Conservation (phyloP, 2,888 invertebrate genomes). For the Sturmia bella region DNA sequence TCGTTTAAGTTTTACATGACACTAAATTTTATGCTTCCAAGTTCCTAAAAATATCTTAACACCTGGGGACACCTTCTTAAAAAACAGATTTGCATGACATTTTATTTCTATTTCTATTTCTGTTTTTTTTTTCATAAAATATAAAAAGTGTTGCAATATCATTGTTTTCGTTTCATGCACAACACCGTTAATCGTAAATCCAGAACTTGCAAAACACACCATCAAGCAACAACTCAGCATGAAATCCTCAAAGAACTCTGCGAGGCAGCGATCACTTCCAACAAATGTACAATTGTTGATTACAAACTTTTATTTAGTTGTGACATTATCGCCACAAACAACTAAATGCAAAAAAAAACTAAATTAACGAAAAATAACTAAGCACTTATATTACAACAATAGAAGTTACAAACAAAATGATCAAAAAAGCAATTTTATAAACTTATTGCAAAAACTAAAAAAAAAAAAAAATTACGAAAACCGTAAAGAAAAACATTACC, state of each 20-base stretch:
- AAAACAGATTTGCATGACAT: conserved; percentile 35
- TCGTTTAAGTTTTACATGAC: too few species aligned
- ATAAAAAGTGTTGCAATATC: conserved; percentile 30
- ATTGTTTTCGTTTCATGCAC: conserved; percentile 44
- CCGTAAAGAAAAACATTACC: conserved; percentile 31
- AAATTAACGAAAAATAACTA: conserved; percentile 3
- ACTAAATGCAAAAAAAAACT: conserved; percentile 16
- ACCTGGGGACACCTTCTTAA: background rate
- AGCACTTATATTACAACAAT: conserved; percentile 1
- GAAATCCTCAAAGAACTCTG: conserved; percentile 32
- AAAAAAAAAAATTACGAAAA: conserved; percentile 13
- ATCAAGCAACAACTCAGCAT: conserved; percentile 42
- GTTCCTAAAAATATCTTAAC: too few species aligned
- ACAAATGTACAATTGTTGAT: conserved; percentile 39
- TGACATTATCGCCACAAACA: conserved; percentile 51
- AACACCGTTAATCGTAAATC: conserved; percentile 45
- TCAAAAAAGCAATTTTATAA: conserved; percentile 22
- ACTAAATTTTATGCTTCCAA: too few species aligned
- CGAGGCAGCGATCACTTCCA: conserved; percentile 14
- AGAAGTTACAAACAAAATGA: conserved; percentile 2
- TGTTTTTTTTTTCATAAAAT: conserved; percentile 9
- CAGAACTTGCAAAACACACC: conserved; percentile 49
- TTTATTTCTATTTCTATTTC: background rate
- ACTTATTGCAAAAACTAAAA: conserved; percentile 23
- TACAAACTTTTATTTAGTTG: conserved; percentile 53